These are phyloP conservation scores for Carcharodon carcharias DNA, from an alignment of 2,797 vertebrate genomes.

Conservation along the genomic window DNA sequence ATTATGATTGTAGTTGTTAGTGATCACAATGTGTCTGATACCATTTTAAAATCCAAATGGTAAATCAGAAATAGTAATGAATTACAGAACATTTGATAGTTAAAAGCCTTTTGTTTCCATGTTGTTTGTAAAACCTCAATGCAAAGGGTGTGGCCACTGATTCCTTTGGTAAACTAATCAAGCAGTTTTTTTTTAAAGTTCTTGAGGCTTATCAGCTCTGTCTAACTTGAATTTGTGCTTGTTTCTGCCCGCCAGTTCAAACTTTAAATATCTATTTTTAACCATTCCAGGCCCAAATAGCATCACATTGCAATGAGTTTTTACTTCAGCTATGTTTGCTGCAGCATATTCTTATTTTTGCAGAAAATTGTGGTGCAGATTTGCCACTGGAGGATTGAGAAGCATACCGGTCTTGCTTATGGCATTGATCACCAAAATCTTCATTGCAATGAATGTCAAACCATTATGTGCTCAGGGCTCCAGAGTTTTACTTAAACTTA, in stretches of 20 bases:
- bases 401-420: background rate
- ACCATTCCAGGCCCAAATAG: background rate
- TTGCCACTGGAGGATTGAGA: background rate
- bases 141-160: background rate
- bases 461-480: background rate
- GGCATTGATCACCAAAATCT: background rate
- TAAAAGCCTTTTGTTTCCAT: background rate
- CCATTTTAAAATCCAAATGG: background rate
- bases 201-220: background rate
- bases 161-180: too few species aligned
- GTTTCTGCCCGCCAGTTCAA: background rate
- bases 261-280: background rate
- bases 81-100: background rate
- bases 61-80: background rate
- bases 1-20: background rate
- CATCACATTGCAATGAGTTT: background rate
- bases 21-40: background rate
- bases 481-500: background rate
- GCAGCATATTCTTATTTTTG: background rate
- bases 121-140: background rate
- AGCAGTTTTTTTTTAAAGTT: background rate
- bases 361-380: background rate
- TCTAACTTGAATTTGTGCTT: background rate
- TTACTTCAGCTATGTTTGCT: background rate
- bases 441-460: background rate